These are phyloP conservation scores for Trisateles emortualis DNA, from an alignment of 2,888 invertebrate species.

Conservation along the genomic window DNA sequence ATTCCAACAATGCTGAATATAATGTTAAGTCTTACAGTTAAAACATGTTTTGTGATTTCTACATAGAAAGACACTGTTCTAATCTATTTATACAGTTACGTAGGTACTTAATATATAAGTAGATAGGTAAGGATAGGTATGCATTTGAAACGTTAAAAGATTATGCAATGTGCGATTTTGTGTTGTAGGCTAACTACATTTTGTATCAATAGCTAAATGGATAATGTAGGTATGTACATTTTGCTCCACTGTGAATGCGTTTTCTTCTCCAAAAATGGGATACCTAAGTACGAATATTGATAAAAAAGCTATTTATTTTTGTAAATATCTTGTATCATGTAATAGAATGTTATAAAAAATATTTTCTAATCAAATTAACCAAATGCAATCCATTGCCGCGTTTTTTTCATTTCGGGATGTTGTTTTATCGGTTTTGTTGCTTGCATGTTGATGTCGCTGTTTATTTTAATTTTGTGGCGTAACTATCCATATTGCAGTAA, in stretches of 20 bases:
- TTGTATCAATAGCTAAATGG: conserved; percentile 8
- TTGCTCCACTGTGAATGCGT: background rate
- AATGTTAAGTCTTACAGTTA: conserved; percentile 63
- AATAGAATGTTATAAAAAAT: too few relatives aligned
- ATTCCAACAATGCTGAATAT: conserved; percentile 70
- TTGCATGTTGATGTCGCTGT: too few relatives aligned
- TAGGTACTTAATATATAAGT: too few relatives aligned
- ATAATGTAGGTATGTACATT: too few relatives aligned
- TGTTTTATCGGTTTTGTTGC: too few relatives aligned
- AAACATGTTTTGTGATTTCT: conserved; percentile 61
- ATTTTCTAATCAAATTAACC: too few relatives aligned
- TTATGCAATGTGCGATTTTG: conserved; percentile 36
- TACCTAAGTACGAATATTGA: background rate
- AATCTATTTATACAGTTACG: conserved; percentile 37
- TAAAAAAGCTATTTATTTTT: background rate
- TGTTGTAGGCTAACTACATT: conserved; percentile 25
- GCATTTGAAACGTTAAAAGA: conserved; percentile 34
- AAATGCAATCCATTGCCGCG: too few relatives aligned
- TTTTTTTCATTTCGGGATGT: too few relatives aligned
- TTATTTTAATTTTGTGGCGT: too few relatives aligned
- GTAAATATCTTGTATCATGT: too few relatives aligned
- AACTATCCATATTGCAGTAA: too few relatives aligned
- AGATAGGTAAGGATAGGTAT: conserved; percentile 31
- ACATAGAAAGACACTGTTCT: conserved; percentile 49
- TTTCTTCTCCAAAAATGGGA: background rate